Conservation (phyloP, 2,797 vertebrate genomes). For the Myiotriccus ornatus region DNA sequence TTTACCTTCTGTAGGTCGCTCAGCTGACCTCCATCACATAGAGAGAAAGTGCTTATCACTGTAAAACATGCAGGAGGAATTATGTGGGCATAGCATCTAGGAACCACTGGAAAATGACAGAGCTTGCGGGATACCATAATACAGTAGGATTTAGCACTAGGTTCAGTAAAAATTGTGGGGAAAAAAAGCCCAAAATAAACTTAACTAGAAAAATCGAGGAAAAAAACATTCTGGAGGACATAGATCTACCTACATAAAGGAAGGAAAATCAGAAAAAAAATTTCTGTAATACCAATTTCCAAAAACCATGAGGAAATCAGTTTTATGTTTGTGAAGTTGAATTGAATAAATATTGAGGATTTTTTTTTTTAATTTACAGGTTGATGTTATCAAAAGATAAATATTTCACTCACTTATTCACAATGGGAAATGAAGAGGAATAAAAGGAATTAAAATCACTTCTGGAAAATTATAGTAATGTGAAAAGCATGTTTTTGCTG, state of each 20-base stretch:
- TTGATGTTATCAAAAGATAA: neutral
- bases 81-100: neutral
- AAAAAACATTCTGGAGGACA: neutral
- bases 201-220: neutral
- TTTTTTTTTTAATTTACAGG: neutral
- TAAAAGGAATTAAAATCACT: neutral
- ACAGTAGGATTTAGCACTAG: neutral
- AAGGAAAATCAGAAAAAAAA: neutral
- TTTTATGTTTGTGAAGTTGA: neutral
- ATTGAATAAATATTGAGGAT: neutral
- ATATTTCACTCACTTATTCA: neutral
- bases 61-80: constrained; percentile 6
- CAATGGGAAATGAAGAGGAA: neutral
- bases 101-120: neutral
- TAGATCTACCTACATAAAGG: neutral
- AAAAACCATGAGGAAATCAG: neutral
- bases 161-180: neutral
- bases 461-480: neutral
- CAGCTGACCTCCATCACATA: neutral
- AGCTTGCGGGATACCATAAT: neutral
- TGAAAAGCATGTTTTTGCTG: neutral
- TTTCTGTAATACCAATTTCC: neutral
- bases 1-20: neutral
- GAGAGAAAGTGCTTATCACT: constrained; percentile 31
- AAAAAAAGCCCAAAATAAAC: neutral